Evolutionary conservation across 2,888 invertebrate genomes (phyloP).

Genomic region (Dioctria rufipes): DNA sequence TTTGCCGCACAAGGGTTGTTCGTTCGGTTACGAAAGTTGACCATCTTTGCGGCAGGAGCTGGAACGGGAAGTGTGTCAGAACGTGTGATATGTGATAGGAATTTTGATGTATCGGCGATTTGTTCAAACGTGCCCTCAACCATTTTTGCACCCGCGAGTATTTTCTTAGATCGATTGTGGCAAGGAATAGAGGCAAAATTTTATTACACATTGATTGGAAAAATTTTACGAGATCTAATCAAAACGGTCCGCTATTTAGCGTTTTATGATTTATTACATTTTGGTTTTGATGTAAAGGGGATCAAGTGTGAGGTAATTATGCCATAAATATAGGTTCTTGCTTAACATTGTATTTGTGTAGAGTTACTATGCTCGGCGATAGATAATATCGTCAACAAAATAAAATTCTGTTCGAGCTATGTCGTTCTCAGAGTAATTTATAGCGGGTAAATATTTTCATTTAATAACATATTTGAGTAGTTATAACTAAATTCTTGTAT

Average conservation of each 20-base stretch:
- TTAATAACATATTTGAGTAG: too few relatives aligned
- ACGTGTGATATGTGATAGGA: conserved; percentile 38
- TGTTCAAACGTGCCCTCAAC: conserved; percentile 41
- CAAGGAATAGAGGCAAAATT: background rate
- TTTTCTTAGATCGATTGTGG: background rate
- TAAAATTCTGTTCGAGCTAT: too few relatives aligned
- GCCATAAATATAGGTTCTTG: too few relatives aligned
- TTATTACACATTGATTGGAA: conserved; percentile 37
- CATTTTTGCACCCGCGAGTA: background rate
- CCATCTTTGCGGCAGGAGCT: background rate
- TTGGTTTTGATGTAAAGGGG: too few relatives aligned
- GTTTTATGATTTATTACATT: background rate
- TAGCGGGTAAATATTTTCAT: too few relatives aligned
- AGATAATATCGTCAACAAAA: too few relatives aligned
- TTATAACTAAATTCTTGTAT: too few relatives aligned
- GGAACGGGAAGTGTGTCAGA: conserved; percentile 2
- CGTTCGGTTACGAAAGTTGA: background rate
- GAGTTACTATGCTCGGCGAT: too few relatives aligned
- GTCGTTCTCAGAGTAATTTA: too few relatives aligned
- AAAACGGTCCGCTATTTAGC: background rate
- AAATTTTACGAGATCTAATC: conserved; percentile 7
- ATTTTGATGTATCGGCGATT: conserved; percentile 53
- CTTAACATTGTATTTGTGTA: too few relatives aligned
- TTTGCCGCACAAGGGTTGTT: background rate
- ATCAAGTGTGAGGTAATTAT: too few relatives aligned